Evolutionary conservation across 2,113 vertebrate genomes (phyloP), one percentile per base, ranked within the genome.

Genomic region (Melanerpes aurifrons): DNA sequence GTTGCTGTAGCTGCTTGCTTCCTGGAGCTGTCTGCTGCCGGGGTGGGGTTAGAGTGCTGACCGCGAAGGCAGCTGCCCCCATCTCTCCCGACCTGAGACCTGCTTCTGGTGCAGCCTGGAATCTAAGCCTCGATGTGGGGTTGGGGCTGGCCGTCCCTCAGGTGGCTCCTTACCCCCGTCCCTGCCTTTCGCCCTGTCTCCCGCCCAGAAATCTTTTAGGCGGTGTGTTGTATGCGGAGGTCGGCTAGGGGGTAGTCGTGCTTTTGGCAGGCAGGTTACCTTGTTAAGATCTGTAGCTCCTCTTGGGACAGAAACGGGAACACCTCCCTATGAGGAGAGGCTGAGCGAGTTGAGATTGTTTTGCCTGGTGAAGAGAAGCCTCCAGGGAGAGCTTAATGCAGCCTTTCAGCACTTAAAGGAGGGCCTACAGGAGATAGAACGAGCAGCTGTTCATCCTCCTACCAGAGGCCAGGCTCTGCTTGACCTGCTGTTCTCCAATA

Each of bases 1-100:
- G 6, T 13, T 53, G 22, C 25, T 53, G 50, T 12, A 25, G 22
- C 24, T 53, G 50, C 6, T 53, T 25, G 50, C 22, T 25, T 6
- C 6, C 5, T 9, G 12, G 6, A 10, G 29, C 11, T 14, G 31
- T 10, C 10, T 19, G 10, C 4, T 14, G 3, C 8, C 2, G 12
- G 20, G 19, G 22, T n/a, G 45, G 4, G 12, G 32, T 12, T 53
- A 53, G 50, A 22, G 6, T 14, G 37, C 31, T 15, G 50, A 3
- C 2, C 31, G 10, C 2, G 7, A 17, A 16, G 9, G 29, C 29
- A 20, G 50, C 15, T 6, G 40, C 12, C 15, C 6, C 20, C 4
- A n/a, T 6, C 9, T 50, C 2, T 32, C 7, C 5, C 8, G 4
- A 12, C 9, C 6, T 7, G 48, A 3, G n/a, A 20, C 53, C 2